These are phyloP conservation scores for Linurgus olivaceus DNA, from an alignment of 2,797 vertebrate species.

Conservation along the genomic window DNA sequence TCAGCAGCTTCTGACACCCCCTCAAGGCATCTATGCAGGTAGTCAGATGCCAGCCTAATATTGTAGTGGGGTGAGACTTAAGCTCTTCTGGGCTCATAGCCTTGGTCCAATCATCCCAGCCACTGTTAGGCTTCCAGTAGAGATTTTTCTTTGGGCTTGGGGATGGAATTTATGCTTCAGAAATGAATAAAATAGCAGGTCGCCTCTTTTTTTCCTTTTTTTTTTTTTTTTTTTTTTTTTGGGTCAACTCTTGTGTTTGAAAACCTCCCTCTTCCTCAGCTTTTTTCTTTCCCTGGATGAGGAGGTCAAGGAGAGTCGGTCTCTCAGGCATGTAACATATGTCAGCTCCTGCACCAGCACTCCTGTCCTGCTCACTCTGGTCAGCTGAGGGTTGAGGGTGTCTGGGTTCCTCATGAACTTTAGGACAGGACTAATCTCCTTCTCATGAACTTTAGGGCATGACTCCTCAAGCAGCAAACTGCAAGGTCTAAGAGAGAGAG, in stretches of 20 bases:
- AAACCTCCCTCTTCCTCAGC: background rate
- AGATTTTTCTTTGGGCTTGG: background rate
- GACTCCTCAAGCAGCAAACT: background rate
- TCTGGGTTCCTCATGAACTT: background rate
- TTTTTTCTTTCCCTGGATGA: background rate
- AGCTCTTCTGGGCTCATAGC: background rate
- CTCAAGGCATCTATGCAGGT: background rate
- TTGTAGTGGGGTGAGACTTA: background rate
- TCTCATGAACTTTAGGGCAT: background rate
- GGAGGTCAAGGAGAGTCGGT: background rate
- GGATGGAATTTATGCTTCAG: background rate
- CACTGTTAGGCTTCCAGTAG: background rate
- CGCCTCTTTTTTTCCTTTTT: background rate
- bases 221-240: background rate
- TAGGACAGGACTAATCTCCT: background rate
- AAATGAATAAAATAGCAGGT: background rate
- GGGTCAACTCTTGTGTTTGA: background rate
- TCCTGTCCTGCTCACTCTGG: background rate
- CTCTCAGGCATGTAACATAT: background rate
- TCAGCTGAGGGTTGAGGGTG: accelerated
- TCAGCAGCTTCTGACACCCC: background rate
- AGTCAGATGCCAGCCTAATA: background rate
- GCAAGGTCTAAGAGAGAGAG: background rate
- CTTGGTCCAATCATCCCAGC: background rate
- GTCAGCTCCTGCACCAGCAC: background rate